Conservation (phyloP, 2,797 vertebrate species). For the Cryptoblepharus egeriae region DNA sequence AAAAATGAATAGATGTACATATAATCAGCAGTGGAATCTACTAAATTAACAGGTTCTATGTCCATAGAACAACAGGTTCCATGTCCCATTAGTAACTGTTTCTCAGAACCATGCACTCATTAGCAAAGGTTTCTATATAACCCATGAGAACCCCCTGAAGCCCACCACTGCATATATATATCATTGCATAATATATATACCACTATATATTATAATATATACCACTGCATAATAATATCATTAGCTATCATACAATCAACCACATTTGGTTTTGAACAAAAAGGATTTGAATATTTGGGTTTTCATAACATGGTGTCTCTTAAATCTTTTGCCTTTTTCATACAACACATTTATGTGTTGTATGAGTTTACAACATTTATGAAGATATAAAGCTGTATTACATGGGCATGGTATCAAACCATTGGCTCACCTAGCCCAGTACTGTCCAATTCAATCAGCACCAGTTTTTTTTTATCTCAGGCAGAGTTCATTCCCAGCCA, state of each 20-base stretch:
- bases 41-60: no score
- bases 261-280: neutral
- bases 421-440: neutral
- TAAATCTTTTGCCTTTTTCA: neutral
- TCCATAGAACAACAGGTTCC: no score
- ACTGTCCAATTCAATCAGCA: neutral
- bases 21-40: no score
- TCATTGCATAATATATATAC: no score
- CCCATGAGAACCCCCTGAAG: no score
- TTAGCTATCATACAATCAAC: neutral
- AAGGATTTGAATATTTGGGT: neutral
- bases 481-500: neutral
- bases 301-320: neutral
- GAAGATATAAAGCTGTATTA: neutral
- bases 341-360: neutral
- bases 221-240: neutral
- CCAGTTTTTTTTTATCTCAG: neutral
- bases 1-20: no score
- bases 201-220: no score
- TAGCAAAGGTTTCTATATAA: no score
- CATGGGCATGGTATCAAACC: neutral
- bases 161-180: no score
- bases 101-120: no score
- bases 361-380: neutral
- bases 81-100: no score